Conservation (phyloP, 2,888 invertebrate species). For the Lasioglossum calceatum region DNA sequence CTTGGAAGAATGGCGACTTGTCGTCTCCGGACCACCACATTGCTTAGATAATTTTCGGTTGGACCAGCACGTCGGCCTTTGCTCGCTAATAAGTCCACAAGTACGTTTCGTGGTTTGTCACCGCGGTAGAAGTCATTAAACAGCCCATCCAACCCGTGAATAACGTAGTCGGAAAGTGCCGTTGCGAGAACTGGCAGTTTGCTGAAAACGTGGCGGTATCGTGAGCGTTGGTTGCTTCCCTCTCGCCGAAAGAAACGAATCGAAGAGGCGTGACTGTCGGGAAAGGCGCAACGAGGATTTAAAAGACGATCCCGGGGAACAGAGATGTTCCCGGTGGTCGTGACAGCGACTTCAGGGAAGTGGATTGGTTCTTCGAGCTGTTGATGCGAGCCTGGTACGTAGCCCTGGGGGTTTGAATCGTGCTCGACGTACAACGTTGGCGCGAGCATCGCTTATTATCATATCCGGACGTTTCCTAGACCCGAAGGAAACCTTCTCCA, state of each 20-base stretch:
- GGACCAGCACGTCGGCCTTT: too few relatives aligned
- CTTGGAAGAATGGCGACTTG: too few relatives aligned
- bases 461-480: conserved; percentile 75
- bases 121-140: too few relatives aligned
- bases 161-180: background rate
- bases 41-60: too few relatives aligned
- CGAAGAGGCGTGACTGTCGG: conserved; percentile 59
- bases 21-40: too few relatives aligned
- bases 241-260: conserved; percentile 45
- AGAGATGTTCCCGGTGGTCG: conserved; percentile 77
- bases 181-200: background rate
- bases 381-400: conserved; percentile 66
- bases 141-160: too few relatives aligned
- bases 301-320: conserved; percentile 62
- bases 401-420: conserved; percentile 68
- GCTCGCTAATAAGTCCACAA: too few relatives aligned
- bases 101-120: too few relatives aligned
- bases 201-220: conserved; percentile 11
- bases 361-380: conserved; percentile 68
- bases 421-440: conserved; percentile 69
- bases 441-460: conserved; percentile 75
- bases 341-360: conserved; percentile 76
- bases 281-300: conserved; percentile 56
- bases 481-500: conserved; percentile 62
- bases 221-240: conserved; percentile 12